phyloP scores from a whole-genome alignment of 2,113 vertebrate species.

The Marmota monax region DNA sequence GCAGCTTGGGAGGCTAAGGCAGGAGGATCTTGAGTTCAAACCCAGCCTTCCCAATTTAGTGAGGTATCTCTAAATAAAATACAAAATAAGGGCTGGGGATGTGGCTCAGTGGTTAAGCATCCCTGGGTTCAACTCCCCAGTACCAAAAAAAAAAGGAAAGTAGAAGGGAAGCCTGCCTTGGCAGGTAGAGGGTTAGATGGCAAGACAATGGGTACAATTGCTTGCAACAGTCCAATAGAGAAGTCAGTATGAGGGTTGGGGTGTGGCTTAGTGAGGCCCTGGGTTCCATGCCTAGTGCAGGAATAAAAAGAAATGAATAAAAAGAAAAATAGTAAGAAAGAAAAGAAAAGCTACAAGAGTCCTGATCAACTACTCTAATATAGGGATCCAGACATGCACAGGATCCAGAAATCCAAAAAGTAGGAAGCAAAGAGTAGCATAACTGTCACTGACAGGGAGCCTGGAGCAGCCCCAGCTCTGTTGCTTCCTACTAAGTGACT shows the following conservation, averaged over 20 bases:
- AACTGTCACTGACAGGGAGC: neutral
- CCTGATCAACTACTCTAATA: neutral
- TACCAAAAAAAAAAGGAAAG: no score
- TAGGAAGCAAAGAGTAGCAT: neutral
- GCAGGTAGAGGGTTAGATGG: neutral
- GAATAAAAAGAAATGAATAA: neutral
- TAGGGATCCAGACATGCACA: neutral
- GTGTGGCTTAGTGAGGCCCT: neutral
- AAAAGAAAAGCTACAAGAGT: neutral
- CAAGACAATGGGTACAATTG: neutral
- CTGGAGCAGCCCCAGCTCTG: neutral
- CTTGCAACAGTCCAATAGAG: neutral
- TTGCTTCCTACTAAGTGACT: conserved; percentile 31
- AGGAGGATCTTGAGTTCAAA: no score
- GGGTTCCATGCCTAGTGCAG: neutral
- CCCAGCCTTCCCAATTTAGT: no score
- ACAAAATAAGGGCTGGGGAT: no score
- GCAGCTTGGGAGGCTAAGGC: no score
- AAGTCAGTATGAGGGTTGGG: neutral
- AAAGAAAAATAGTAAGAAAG: neutral
- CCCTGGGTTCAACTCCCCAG: no score
- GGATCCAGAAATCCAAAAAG: conserved; percentile 22
- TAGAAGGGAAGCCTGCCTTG: neutral
- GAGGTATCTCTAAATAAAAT: no score
- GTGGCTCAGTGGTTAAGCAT: no score